These are phyloP conservation scores for Callocephalon fimbriatum DNA, from an alignment of 2,113 vertebrate genomes.

Conservation along the genomic window DNA sequence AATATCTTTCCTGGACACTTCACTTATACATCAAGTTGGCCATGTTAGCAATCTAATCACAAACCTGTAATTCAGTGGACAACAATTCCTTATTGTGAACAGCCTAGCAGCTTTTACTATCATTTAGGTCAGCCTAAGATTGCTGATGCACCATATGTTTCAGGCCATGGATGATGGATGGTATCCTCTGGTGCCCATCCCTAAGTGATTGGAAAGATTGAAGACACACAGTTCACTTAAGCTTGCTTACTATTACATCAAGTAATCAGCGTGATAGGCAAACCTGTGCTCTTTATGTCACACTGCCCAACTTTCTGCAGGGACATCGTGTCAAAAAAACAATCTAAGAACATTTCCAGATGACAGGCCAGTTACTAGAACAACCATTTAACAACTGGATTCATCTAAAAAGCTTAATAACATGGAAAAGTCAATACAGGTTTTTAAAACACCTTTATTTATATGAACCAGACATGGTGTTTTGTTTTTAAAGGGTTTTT, in stretches of 20 bases:
- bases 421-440: constrained; percentile 43
- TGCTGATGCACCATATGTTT: constrained; percentile 90
- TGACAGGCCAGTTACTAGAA: constrained; percentile 66
- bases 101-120: constrained; percentile 78
- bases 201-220: constrained; percentile 95
- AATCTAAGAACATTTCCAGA: constrained; percentile 63
- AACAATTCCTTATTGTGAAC: constrained; percentile 83
- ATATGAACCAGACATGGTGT: not conserved
- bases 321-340: constrained; percentile 76
- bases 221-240: constrained; percentile 94
- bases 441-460: constrained; percentile 61
- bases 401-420: constrained; percentile 61
- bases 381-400: constrained; percentile 61
- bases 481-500: constrained; percentile 32
- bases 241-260: constrained; percentile 87
- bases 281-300: constrained; percentile 76
- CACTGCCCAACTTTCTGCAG: constrained; percentile 71
- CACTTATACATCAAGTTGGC: constrained; percentile 79
- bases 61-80: constrained; percentile 82
- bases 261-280: constrained; percentile 87
- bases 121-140: constrained; percentile 81
- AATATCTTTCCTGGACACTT: constrained; percentile 75
- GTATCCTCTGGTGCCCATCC: constrained; percentile 85
- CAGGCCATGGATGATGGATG: constrained; percentile 91
- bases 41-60: constrained; percentile 83